phyloP scores from a whole-genome alignment of 2,888 invertebrate species.

The Ypsolopha scabrella region DNA sequence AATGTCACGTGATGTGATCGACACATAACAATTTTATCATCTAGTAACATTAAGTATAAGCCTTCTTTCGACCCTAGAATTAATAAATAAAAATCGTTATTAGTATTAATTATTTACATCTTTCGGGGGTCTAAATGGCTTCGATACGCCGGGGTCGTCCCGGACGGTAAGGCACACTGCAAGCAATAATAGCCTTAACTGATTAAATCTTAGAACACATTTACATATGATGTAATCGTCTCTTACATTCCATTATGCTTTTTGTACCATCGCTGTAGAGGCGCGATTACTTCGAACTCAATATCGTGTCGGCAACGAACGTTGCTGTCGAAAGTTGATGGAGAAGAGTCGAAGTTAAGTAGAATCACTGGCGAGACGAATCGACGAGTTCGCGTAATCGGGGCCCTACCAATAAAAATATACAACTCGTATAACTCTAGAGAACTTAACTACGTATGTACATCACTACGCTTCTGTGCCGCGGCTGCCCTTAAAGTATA shows the following conservation, averaged over 20 bases:
- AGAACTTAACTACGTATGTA: constrained; percentile 23
- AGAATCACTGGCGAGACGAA: not conserved
- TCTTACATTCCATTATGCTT: constrained; percentile 35
- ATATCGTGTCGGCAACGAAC: not conserved
- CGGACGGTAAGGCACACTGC: constrained; percentile 7
- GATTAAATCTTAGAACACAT: constrained; percentile 16
- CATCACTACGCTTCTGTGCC: constrained; percentile 16
- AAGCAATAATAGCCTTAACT: constrained; percentile 2
- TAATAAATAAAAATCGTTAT: constrained; percentile 8
- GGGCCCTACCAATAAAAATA: constrained; percentile 42
- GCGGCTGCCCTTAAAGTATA: constrained; percentile 1
- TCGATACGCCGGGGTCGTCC: not conserved
- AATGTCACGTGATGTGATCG: constrained; percentile 39
- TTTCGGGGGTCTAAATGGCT: not conserved
- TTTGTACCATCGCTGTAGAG: constrained; percentile 54
- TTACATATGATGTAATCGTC: constrained; percentile 18
- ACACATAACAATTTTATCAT: constrained; percentile 42
- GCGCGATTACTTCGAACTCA: constrained; percentile 24
- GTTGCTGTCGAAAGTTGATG: not conserved
- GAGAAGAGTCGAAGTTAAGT: not conserved
- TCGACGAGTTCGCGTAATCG: constrained; percentile 40
- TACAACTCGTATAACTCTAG: constrained; percentile 20
- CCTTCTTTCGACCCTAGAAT: constrained; percentile 3
- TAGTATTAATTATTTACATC: constrained; percentile 7
- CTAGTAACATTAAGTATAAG: constrained; percentile 26